Evolutionary conservation across 2,888 invertebrate species (phyloP), one percentile per base, ranked within the genome.

Genomic region (Volucella inanis): DNA sequence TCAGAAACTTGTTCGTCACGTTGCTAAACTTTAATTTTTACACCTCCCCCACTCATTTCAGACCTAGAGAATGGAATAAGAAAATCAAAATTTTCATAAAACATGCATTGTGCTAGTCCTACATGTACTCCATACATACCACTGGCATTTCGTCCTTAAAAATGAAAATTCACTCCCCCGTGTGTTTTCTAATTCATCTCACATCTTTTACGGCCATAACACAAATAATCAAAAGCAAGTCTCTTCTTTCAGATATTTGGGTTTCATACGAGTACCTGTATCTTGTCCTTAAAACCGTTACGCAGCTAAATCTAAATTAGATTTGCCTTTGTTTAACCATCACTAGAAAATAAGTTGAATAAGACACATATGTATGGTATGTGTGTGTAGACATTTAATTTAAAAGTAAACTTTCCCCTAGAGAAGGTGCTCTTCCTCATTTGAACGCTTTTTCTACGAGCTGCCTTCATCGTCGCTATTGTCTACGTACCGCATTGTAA

Each of bases 71-170:
- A 15, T 38, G 43, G 41, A 64, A 15, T 49, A 74, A 54, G 50
- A 55, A 52, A 59, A 4, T 55, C 45, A n/a, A 84, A 84, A 79
- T 79, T 80, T 76, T 84, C 80, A 75, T 80, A 59, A 84, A 84
- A 80, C 76, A 84, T 84, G 70, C 80, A 80, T 67, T 79, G 79
- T 61, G 64, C 61, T 65, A 79, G 18, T 22, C 18, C 18, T 22
- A 78, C 78, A 57, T 14, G 75, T 64, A 54, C 61, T 67, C 50
- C 50, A 57, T 41, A 57, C 74, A 43, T 55, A 50, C 31, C 11
- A 65, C 12, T 18, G 31, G 14, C 38, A 39, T 18, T 10, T 45
- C 14, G 39, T 41, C 50, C 52, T 8, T 49, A 8, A 22, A 54
- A 43, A 38, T 38, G 54, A 31, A 38, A 14, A 10, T 10, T 22